Evolutionary conservation across 2,113 vertebrate species (phyloP).

Genomic region (Donacobius atricapilla): DNA sequence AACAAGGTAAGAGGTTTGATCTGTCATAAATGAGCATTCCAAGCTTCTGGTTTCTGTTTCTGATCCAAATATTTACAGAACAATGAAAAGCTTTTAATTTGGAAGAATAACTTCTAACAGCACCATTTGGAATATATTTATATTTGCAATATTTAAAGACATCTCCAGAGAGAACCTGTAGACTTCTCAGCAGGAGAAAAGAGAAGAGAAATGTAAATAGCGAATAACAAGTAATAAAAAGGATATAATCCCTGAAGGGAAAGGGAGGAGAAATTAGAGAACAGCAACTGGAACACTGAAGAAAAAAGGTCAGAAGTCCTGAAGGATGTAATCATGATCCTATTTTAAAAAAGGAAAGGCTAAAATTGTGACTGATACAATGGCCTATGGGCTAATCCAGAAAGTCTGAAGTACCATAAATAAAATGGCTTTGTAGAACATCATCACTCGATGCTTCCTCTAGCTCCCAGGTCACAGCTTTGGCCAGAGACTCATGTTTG

Average conservation of each 20-base stretch:
- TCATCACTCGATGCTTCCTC: neutral
- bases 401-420: neutral
- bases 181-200: neutral
- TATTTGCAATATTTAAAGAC: neutral
- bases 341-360: conserved; percentile 26
- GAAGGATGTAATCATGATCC: neutral
- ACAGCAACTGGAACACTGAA: neutral
- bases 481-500: neutral
- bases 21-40: neutral
- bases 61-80: neutral
- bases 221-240: neutral
- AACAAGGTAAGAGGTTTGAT: neutral
- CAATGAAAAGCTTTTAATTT: neutral
- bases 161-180: neutral
- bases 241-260: neutral
- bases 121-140: neutral
- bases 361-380: conserved; percentile 39
- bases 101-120: neutral
- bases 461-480: neutral
- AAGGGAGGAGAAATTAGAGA: neutral
- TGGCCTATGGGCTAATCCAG: neutral
- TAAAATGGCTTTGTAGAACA: neutral
- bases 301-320: conserved; percentile 17
- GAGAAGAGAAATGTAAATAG: neutral
- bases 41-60: neutral